These are phyloP conservation scores for Lasaia peninsularis DNA, from an alignment of 1,140 invertebrate species.

Conservation along the genomic window DNA sequence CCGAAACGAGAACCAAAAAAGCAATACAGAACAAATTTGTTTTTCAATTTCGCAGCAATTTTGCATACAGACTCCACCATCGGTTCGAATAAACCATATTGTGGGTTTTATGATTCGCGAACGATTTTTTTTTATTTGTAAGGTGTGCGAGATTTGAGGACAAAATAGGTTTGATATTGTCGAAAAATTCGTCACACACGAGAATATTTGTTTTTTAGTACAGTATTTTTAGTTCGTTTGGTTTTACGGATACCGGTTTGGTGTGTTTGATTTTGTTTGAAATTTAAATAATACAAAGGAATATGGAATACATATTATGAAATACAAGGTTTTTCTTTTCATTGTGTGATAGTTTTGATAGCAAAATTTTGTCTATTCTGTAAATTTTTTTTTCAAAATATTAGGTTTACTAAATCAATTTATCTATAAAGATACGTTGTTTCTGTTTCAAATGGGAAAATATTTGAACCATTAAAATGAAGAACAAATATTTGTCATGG, in stretches of 20 bases:
- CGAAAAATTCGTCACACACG: constrained; percentile 32
- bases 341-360: too few relatives aligned
- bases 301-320: too few relatives aligned
- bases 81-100: constrained; percentile 40
- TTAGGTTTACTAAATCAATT: too few relatives aligned
- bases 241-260: neutral
- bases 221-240: constrained; percentile 22
- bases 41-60: constrained; percentile 76
- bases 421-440: too few relatives aligned
- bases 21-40: constrained; percentile 76
- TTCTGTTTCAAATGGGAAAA: too few relatives aligned
- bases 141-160: neutral
- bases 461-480: too few relatives aligned
- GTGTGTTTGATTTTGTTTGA: neutral
- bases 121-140: constrained; percentile 45
- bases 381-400: too few relatives aligned
- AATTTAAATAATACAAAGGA: neutral
- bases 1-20: constrained; percentile 60
- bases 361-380: too few relatives aligned
- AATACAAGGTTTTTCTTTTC: too few relatives aligned
- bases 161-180: constrained; percentile 38
- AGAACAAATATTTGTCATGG: too few relatives aligned
- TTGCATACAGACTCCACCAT: constrained; percentile 57
- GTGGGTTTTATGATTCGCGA: constrained; percentile 67
- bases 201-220: constrained; percentile 24